phyloP scores from a whole-genome alignment of 2,797 vertebrate genomes.

The Lagorchestes hirsutus region DNA sequence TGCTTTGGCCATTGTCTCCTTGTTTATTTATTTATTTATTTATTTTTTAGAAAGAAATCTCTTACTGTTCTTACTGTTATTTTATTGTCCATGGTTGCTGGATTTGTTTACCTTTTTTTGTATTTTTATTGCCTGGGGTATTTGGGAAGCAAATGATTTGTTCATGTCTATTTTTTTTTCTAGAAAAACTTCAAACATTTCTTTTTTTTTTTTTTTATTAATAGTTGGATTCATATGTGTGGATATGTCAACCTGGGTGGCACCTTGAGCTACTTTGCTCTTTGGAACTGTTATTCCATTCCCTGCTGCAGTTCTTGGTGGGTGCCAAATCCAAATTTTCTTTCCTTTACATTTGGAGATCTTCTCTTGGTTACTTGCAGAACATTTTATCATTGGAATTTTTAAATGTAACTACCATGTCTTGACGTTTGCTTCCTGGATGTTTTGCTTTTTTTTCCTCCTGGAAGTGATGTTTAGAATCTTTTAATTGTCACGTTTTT shows the following conservation, averaged over 20 bases:
- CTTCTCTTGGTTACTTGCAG: not conserved
- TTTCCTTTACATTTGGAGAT: not conserved
- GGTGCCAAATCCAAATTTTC: not conserved
- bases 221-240: not conserved
- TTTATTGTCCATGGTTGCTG: not conserved
- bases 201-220: not conserved
- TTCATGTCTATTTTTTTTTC: not conserved
- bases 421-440: not conserved
- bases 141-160: not conserved
- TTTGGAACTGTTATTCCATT: not conserved
- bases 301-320: not conserved
- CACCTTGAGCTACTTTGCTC: not conserved
- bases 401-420: not conserved
- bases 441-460: not conserved
- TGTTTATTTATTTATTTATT: not conserved
- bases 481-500: not conserved
- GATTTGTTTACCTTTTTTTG: not conserved
- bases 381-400: not conserved
- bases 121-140: not conserved
- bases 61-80: not conserved
- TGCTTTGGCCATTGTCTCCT: not conserved
- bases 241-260: not conserved
- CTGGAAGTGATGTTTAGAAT: not conserved
- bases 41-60: not conserved
- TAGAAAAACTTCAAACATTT: not conserved